Percentiles rank a stretch among this genome's conserved stretches.
Evolutionary conservation across 2,797 vertebrate genomes (phyloP).

Genomic region (Bovichtus diacanthus): DNA sequence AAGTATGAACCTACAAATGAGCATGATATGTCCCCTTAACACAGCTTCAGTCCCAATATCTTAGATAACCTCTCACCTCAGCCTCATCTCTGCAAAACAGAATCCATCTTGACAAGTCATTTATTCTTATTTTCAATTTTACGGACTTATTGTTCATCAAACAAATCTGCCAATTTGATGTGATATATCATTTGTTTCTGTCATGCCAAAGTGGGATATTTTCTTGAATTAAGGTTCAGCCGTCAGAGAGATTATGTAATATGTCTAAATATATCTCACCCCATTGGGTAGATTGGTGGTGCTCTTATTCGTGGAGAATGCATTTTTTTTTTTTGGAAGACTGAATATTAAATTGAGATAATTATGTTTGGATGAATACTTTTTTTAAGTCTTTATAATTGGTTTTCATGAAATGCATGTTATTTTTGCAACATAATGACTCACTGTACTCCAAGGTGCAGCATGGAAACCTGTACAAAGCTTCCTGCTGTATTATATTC

Average conservation of each 20-base stretch:
- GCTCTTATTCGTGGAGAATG: slow-evolving; percentile 14
- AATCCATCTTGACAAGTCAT: slow-evolving; percentile 64
- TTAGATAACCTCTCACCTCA: slow-evolving; percentile 42
- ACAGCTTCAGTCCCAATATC: slow-evolving; percentile 15
- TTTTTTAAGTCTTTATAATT: slow-evolving; percentile 19
- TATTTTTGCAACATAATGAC: slow-evolving; percentile 12
- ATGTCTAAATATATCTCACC: slow-evolving; percentile 32
- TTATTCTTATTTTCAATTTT: slow-evolving; percentile 66
- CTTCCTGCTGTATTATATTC: slow-evolving; percentile 33
- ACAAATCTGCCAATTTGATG: slow-evolving; percentile 64
- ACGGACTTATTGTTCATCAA: slow-evolving; percentile 60
- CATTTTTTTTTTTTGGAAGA: slow-evolving; percentile 1
- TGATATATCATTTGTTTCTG: slow-evolving; percentile 70
- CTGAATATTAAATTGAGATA: slow-evolving; percentile 14
- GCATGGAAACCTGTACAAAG: slow-evolving; percentile 24
- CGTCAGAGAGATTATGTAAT: slow-evolving; percentile 32
- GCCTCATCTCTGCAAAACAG: slow-evolving; percentile 40
- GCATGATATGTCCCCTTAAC: not conserved
- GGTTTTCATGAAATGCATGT: slow-evolving; percentile 17
- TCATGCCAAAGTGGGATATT: slow-evolving; percentile 42
- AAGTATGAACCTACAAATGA: no score
- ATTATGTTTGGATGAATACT: slow-evolving; percentile 7
- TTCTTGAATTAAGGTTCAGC: slow-evolving; percentile 39
- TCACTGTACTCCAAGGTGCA: slow-evolving; percentile 9
- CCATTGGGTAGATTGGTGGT: slow-evolving; percentile 10